Percentiles rank a stretch among this genome's conserved stretches.
Evolutionary conservation across 2,113 vertebrate species (phyloP).

Genomic region (Canis aureus): DNA sequence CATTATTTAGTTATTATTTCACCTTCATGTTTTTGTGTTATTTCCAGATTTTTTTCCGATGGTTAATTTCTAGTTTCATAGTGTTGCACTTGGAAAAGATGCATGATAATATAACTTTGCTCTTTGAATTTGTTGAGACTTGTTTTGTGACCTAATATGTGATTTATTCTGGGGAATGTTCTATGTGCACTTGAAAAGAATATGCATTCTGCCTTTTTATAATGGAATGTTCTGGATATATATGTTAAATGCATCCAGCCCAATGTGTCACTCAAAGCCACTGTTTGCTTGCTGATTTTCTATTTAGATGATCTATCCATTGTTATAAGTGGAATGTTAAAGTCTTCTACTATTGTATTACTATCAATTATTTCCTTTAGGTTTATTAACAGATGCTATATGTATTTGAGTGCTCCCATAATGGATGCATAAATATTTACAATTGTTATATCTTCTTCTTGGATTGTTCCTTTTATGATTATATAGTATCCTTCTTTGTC

Average conservation of each 20-base stretch:
- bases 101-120: neutral
- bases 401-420: neutral
- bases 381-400: neutral
- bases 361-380: neutral
- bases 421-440: neutral
- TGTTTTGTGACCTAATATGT: neutral
- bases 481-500: neutral
- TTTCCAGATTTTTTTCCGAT: neutral
- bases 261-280: neutral
- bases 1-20: neutral
- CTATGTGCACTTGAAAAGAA: neutral
- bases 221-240: neutral
- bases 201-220: neutral
- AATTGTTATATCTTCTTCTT: neutral
- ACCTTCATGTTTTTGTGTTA: neutral
- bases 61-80: neutral
- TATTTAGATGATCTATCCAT: neutral
- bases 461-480: neutral
- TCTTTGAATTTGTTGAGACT: neutral
- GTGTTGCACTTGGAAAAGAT: neutral
- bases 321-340: neutral
- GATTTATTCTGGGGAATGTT: neutral
- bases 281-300: neutral
- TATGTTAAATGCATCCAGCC: neutral
- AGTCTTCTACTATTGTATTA: neutral